These are phyloP conservation scores for Aquatica leii DNA, from an alignment of 2,888 invertebrate genomes.

Conservation along the genomic window DNA sequence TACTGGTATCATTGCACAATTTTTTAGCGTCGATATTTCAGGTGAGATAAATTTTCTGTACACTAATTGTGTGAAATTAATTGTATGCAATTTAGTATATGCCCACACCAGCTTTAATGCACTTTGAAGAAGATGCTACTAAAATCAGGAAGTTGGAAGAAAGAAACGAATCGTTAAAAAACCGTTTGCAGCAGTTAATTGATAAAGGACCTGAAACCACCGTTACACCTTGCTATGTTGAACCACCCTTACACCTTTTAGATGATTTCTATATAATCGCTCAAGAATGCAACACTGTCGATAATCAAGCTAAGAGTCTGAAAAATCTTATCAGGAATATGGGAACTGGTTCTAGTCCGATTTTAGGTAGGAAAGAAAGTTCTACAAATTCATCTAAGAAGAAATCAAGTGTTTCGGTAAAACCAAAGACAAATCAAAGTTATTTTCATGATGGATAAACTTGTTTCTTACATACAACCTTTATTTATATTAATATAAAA, in stretches of 20 bases:
- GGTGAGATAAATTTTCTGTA: slow-evolving; percentile 56
- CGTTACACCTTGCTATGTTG: slow-evolving; percentile 71
- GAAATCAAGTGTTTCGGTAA: slow-evolving; percentile 43
- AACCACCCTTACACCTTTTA: slow-evolving; percentile 80
- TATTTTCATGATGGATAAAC: slow-evolving; percentile 10
- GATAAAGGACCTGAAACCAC: slow-evolving; percentile 56
- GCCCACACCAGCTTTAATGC: slow-evolving; percentile 85
- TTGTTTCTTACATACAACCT: neutral
- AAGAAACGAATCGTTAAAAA: slow-evolving; percentile 77
- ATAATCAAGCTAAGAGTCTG: slow-evolving; percentile 78
- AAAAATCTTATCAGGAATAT: slow-evolving; percentile 83
- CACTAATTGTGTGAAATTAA: slow-evolving; percentile 9
- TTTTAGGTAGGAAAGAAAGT: slow-evolving; percentile 74
- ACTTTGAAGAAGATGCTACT: slow-evolving; percentile 85
- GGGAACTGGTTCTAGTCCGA: slow-evolving; percentile 80
- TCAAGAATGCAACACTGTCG: slow-evolving; percentile 69
- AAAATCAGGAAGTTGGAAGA: slow-evolving; percentile 83
- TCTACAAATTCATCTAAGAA: slow-evolving; percentile 62
- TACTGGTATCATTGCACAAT: slow-evolving; percentile 90
- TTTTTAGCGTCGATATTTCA: slow-evolving; percentile 89
- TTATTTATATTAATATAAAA: slow-evolving; percentile 7
- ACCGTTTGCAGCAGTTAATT: slow-evolving; percentile 64
- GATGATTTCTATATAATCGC: slow-evolving; percentile 94
- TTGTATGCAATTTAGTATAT: slow-evolving; percentile 70
- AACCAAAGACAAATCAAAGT: slow-evolving; percentile 6